Evolutionary conservation across 2,113 vertebrate species (phyloP), one percentile per base, ranked within the genome.

Genomic region (Dicaeum eximium): DNA sequence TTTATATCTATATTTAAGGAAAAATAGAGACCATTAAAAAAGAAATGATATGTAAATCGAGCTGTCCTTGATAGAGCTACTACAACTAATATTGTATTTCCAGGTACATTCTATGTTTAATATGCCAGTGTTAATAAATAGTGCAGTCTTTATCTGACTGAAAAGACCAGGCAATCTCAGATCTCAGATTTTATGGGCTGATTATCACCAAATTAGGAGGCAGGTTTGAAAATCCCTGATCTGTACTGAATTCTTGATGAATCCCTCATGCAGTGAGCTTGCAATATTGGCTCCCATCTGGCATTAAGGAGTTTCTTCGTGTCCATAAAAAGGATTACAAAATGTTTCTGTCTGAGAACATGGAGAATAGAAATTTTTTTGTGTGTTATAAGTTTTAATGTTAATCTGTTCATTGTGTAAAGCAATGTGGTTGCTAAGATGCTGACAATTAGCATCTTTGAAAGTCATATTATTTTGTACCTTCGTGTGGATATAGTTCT

Each of bases 391-490:
- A 24, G 2, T 62, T 56, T 62, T 62, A 72, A 21, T 13, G 8
- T 66, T 30, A 27, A 31, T 13, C 17, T 50, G 4, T 80, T 83
- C 11, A 15, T 10, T 62, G 9, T 56, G 4, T 31, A 58, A 51
- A 8, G 38, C 5, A 15, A 33, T 42, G 13, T 10, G 15, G 3
- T 57, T n/a, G 7, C 31, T 20, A 19, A 66, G 16, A 66, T 47
- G 23, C 12, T 66, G 31, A 66, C 5, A 28, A 9, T 33, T 31
- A 60, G 20, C 10, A 30, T 33, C n/a, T 44, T 42, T 28, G 11
- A 79, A 70, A 66, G n/a, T 20, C 0, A 0, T 8, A 37, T 33
- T 7, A 2, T 28, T 74, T 80, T 33, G 5, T 44, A 35, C 8
- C 7, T 74, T 86, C 31, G 11, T 14, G 12, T 58, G 16, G 19